phyloP scores from a whole-genome alignment of 35 echinoderm and acorn worm genomes.

The Strongylocentrotus purpuratus region DNA sequence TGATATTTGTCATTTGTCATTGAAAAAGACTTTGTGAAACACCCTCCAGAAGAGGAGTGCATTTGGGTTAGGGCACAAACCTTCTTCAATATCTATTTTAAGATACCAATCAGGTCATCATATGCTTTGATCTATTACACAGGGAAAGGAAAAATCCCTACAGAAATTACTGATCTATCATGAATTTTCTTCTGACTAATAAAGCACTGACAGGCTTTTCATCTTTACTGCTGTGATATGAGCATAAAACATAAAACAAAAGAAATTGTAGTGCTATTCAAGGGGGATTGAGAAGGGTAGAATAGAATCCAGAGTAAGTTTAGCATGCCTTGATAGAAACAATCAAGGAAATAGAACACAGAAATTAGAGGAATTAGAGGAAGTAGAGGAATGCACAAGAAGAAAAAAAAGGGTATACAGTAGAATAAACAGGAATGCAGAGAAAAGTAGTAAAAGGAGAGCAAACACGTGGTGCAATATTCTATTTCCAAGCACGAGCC shows the following conservation, averaged over 20 bases:
- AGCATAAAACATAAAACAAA: not conserved
- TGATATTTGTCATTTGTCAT: no score
- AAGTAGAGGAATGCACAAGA: not conserved
- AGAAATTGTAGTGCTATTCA: not conserved
- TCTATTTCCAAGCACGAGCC: not conserved
- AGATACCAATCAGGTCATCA: not conserved
- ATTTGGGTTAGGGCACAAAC: not conserved
- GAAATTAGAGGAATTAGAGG: not conserved
- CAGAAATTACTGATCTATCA: not conserved
- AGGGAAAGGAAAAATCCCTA: not conserved
- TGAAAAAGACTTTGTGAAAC: no score
- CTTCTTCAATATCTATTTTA: not conserved
- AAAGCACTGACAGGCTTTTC: no score
- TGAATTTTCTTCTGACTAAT: no score
- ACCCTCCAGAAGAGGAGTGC: not conserved
- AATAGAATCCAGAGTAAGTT: not conserved
- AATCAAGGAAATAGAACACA: not conserved
- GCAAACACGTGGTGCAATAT: not conserved
- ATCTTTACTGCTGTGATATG: not conserved
- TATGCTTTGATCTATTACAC: not conserved
- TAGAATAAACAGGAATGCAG: not conserved
- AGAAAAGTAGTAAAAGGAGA: not conserved
- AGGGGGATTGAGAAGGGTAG: not conserved
- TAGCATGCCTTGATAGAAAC: not conserved
- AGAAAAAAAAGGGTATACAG: not conserved